phyloP scores from a whole-genome alignment of 1,140 invertebrate species.

The Homarus americanus region DNA sequence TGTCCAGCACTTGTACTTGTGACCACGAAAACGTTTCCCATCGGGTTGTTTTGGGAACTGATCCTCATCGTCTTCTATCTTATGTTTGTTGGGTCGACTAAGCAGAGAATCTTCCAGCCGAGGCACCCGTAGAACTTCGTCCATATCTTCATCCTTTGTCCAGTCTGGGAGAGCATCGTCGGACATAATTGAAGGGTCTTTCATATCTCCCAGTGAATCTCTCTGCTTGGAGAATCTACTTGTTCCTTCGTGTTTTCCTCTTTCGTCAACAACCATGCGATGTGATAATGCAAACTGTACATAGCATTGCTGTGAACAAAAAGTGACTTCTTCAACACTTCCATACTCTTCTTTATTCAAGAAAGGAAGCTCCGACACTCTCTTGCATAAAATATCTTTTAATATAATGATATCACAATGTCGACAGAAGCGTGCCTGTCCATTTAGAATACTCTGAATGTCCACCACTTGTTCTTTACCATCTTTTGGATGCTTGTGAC shows the following conservation, averaged over 20 bases:
- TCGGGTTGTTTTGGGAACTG: conserved; percentile 80
- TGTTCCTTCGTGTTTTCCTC: conserved; percentile 50
- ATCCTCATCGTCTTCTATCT: conserved; percentile 69
- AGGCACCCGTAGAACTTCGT: conserved; percentile 69
- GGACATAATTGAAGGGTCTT: conserved; percentile 49
- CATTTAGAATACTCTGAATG: conserved; percentile 92
- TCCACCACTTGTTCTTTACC: conserved; percentile 89
- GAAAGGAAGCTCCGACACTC: conserved; percentile 75
- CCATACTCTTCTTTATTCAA: conserved; percentile 79
- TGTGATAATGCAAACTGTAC: conserved; percentile 73
- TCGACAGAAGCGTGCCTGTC: conserved; percentile 91
- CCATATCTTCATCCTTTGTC: conserved; percentile 71
- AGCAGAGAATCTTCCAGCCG: conserved; percentile 54
- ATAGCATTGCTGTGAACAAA: conserved; percentile 75
- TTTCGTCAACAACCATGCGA: conserved; percentile 61
- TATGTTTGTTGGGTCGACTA: conserved; percentile 60
- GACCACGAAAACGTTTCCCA: conserved; percentile 85
- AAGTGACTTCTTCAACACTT: conserved; percentile 74
- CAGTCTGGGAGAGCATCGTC: conserved; percentile 66
- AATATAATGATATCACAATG: conserved; percentile 94
- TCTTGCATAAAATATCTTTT: conserved; percentile 82
- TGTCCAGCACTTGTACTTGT: conserved; percentile 86
- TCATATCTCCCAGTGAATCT: conserved; percentile 59
- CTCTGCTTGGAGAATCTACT: conserved; percentile 56
- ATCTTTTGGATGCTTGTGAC: conserved; percentile 87